Evolutionary conservation across 1,140 invertebrate genomes (phyloP).

Genomic region (Drosophila takahashii): DNA sequence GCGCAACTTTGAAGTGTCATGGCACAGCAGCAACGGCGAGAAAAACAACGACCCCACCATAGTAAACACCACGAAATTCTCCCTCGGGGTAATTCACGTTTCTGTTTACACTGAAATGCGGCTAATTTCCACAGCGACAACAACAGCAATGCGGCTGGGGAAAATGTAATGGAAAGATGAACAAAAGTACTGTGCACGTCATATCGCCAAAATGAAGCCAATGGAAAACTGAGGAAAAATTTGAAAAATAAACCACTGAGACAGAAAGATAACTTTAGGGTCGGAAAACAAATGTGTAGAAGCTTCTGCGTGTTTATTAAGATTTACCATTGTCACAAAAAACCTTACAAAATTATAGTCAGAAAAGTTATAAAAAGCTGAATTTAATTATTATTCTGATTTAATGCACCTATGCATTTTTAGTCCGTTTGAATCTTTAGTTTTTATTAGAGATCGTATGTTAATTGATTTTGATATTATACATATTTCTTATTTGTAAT

Average conservation of each 20-base stretch:
- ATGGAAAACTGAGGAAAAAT: slow-evolving; percentile 18
- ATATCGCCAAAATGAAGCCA: slow-evolving; percentile 31
- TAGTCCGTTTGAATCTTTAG: too few species aligned
- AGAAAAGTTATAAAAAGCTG: too few species aligned
- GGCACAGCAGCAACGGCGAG: slow-evolving; percentile 46
- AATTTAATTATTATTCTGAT: too few species aligned
- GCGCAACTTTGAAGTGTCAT: slow-evolving; percentile 65
- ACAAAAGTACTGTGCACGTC: slow-evolving; percentile 60
- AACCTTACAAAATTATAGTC: too few species aligned
- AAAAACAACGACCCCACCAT: slow-evolving; percentile 31
- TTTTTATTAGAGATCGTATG: too few species aligned
- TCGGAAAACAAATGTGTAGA: not conserved
- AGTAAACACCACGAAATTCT: slow-evolving; percentile 37
- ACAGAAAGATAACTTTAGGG: not conserved
- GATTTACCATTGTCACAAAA: not conserved
- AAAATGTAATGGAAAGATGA: slow-evolving; percentile 55
- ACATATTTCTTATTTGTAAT: too few species aligned
- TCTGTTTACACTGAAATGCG: slow-evolving; percentile 57
- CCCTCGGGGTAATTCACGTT: slow-evolving; percentile 60
- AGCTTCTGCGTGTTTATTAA: not conserved
- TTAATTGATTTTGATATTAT: too few species aligned
- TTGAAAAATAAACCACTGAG: not conserved
- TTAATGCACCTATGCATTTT: too few species aligned
- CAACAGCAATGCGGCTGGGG: slow-evolving; percentile 18
- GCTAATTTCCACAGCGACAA: slow-evolving; percentile 65